Evolutionary conservation across 2,888 invertebrate genomes (phyloP).

Genomic region (Diarsia dahlii): DNA sequence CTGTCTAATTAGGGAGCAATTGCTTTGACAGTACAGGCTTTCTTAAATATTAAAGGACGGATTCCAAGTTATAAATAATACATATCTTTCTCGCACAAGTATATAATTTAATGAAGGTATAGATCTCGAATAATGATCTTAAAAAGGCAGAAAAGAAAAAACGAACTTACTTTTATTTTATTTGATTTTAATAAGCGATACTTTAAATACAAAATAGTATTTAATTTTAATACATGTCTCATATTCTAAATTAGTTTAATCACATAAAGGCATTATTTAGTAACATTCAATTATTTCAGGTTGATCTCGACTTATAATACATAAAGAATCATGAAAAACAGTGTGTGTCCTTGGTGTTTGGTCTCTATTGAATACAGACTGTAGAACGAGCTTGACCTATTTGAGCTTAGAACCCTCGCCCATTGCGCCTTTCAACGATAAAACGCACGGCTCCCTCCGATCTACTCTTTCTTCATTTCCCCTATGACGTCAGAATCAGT

Average conservation of each 20-base stretch:
- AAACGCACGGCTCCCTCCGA: background rate
- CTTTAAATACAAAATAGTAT: conserved; percentile 56
- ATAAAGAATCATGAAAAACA: background rate
- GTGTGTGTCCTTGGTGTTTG: too few relatives aligned
- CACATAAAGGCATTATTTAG: conserved; percentile 53
- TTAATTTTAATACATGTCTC: conserved; percentile 49
- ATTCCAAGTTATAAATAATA: conserved; percentile 19
- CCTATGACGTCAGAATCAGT: background rate
- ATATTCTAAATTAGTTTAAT: conserved; percentile 49
- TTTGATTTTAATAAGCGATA: conserved; percentile 60
- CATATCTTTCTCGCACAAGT: background rate
- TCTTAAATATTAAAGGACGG: conserved; percentile 16
- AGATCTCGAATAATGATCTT: background rate
- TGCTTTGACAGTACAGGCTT: background rate
- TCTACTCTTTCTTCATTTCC: background rate
- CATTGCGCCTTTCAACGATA: background rate
- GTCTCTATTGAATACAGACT: too few relatives aligned
- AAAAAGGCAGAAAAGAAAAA: conserved; percentile 12
- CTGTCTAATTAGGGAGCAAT: background rate
- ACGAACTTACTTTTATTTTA: conserved; percentile 27
- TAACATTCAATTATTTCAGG: conserved; percentile 20
- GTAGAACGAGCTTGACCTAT: conserved; percentile 7
- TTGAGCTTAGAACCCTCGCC: background rate
- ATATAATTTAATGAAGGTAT: conserved; percentile 23
- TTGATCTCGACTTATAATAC: conserved; percentile 4